Base-by-base conservation (phyloP, 2,113 vertebrate species). In the Probosciger aterrimus region DNA sequence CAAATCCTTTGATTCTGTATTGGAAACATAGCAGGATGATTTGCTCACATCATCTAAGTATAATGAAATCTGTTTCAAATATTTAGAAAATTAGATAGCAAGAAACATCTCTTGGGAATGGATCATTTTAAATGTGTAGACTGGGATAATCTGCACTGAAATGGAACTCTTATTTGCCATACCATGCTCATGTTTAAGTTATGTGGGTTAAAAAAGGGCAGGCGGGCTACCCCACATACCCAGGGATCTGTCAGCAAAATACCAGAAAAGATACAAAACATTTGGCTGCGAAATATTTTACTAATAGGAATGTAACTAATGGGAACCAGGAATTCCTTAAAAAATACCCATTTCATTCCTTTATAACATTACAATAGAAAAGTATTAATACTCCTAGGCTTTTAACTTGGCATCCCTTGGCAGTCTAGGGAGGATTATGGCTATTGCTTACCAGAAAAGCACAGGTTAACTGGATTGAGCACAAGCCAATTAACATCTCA, bases 141-240 rank as follows among this genome's bases (percentile, higher is more conserved):
- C 14, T 39, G 24, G 20, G 16, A 73, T 75, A 80, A 86, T 35
- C 18, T 28, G 19, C 12, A 6, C 22, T 37, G 24, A 78, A 62
- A 85, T 3, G 8, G 16, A 70, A 55, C 13, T 60, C 44, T 79
- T 63, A 50, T 82, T 91, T 85, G 16, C 17, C 19, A 8, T 37
- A 18, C 30, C 6, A 39, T 18, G 17, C 23, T 16, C 22, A 14
- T 16, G 10, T 22, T 70, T 49, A 41, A 52, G 17, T 81, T 59
- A 23, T 13, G 1, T 0, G 0, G 23, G 4, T 49, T 84, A 7
- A 41, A 25, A 57, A 78, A 20, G 18, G 11, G 15, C 11, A 83
- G 4, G 1, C 64, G n/a, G 25, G 9, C 7, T 92, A 18, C 18
- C 37, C 31, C 19, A 22, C 9, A 5, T 14, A 43, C 3, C 5